phyloP scores from a whole-genome alignment of 1,140 invertebrate genomes.

The Helicorthomorpha holstii region DNA sequence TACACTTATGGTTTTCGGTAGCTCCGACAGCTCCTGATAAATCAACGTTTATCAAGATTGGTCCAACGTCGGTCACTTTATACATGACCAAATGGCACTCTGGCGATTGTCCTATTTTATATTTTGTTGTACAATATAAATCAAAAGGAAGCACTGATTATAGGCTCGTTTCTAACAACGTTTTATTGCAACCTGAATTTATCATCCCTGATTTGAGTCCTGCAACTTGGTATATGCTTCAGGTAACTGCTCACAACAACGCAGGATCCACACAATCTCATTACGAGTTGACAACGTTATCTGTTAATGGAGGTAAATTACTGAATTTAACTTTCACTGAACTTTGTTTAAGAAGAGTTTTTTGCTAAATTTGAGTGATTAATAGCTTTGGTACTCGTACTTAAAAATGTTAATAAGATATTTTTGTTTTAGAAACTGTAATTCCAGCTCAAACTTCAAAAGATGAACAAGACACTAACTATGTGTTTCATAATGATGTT shows the following conservation, averaged over 20 bases:
- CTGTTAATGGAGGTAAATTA: background rate
- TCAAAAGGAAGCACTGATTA: slow-evolving; percentile 40
- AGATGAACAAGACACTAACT: too few relatives aligned
- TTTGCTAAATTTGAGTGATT: too few relatives aligned
- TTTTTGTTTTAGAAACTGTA: too few relatives aligned
- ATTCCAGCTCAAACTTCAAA: too few relatives aligned
- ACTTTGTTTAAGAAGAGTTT: too few relatives aligned
- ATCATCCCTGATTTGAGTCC: slow-evolving; percentile 79
- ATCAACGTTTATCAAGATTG: slow-evolving; percentile 29
- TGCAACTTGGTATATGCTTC: slow-evolving; percentile 72
- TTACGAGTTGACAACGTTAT: slow-evolving; percentile 79
- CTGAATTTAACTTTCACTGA: too few relatives aligned
- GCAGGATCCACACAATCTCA: slow-evolving; percentile 85
- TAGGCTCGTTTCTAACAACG: slow-evolving; percentile 61
- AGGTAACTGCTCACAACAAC: slow-evolving; percentile 87
- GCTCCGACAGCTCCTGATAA: background rate
- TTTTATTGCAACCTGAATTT: slow-evolving; percentile 67
- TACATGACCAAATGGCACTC: slow-evolving; percentile 85
- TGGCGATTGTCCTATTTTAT: slow-evolving; percentile 86
- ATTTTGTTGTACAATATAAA: slow-evolving; percentile 90
- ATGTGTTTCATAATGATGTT: background rate
- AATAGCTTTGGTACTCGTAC: too few relatives aligned
- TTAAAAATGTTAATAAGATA: too few relatives aligned
- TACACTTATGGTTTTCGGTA: background rate
- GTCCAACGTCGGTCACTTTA: slow-evolving; percentile 64